Evolutionary conservation across 2,113 vertebrate genomes (phyloP), one percentile per base, ranked within the genome.

Genomic region (Bubo bubo): DNA sequence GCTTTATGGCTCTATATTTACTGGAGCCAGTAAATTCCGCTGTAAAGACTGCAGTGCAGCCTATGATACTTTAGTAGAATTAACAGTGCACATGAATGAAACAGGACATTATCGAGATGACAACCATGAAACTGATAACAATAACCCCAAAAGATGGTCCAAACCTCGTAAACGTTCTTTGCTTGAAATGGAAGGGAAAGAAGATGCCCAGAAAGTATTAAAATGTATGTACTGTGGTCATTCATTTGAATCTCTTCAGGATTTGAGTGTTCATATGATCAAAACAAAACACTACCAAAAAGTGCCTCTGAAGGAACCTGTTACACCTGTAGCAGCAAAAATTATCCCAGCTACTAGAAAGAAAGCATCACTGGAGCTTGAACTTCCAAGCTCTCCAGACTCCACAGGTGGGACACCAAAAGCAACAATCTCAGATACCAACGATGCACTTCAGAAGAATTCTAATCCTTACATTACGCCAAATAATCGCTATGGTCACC

Each of bases 261-360:
- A 99, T 98, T 96, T 99, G 93, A 99, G 99, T 72, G 99, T 99
- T 92, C 99, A 99, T 64, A 99, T 99, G 99, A 99, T 99, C 96
- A 99, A 99, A 98, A 99, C 99, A 6, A 99, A 99, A 99, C 99
- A 99, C 98, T 99, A 99, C 99, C 99, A 99, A 98, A 99, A 99
- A 99, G 99, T 99, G 99, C 99, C 99, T 99, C 99, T 99, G 97
- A 99, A 99, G 98, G 99, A 99, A 97, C 99, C 99, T 14, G 99
- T 99, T 97, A 99, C 99, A 26, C 99, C 99, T 8, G 99, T 99
- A 79, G 98, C 99, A 93, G 99, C 99, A 92, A 99, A 99, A 98
- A 99, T 99, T 79, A 98, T 99, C 76, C 99, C 99, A 43, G 98
- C 99, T 15, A 97, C 99, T 59, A 98, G 99, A 74, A 99, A 99